Evolutionary conservation across 2,888 invertebrate genomes (phyloP).

Genomic region (Drosophila anomalata): DNA sequence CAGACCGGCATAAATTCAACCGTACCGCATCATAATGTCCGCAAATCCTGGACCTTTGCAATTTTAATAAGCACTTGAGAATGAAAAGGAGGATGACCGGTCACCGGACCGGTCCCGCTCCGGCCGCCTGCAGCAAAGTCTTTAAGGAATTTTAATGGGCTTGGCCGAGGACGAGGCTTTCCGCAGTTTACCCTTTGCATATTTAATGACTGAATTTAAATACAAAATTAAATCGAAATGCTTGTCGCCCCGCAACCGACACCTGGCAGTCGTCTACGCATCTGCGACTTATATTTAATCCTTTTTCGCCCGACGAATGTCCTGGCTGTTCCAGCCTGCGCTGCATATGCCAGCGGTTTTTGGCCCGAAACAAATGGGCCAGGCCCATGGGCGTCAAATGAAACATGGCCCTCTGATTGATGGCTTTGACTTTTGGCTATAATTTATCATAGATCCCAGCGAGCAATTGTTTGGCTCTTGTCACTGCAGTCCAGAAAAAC

Average conservation of each 20-base stretch:
- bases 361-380: slow-evolving; percentile 49
- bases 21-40: slow-evolving; percentile 77
- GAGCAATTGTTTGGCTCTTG: slow-evolving; percentile 47
- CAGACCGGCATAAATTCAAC: slow-evolving; percentile 71
- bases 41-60: slow-evolving; percentile 75
- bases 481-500: slow-evolving; percentile 56
- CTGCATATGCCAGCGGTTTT: slow-evolving; percentile 37
- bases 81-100: slow-evolving; percentile 70
- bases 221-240: slow-evolving; percentile 89
- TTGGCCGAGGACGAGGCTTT: slow-evolving; percentile 49
- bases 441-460: slow-evolving; percentile 74
- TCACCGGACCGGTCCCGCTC: slow-evolving; percentile 41
- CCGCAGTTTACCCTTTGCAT: slow-evolving; percentile 77
- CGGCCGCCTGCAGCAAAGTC: slow-evolving; percentile 43
- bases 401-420: slow-evolving; percentile 75
- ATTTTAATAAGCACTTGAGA: slow-evolving; percentile 80
- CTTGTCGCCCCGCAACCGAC: slow-evolving; percentile 56
- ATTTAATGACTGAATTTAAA: slow-evolving; percentile 81
- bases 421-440: slow-evolving; percentile 79
- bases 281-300: slow-evolving; percentile 71
- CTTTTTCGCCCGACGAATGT: slow-evolving; percentile 40
- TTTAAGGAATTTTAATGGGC: slow-evolving; percentile 80
- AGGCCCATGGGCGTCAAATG: slow-evolving; percentile 73
- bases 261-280: slow-evolving; percentile 58
- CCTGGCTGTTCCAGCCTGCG: too few species aligned